Conservation (phyloP, 2,113 vertebrate species). For the Propithecus coquereli region DNA sequence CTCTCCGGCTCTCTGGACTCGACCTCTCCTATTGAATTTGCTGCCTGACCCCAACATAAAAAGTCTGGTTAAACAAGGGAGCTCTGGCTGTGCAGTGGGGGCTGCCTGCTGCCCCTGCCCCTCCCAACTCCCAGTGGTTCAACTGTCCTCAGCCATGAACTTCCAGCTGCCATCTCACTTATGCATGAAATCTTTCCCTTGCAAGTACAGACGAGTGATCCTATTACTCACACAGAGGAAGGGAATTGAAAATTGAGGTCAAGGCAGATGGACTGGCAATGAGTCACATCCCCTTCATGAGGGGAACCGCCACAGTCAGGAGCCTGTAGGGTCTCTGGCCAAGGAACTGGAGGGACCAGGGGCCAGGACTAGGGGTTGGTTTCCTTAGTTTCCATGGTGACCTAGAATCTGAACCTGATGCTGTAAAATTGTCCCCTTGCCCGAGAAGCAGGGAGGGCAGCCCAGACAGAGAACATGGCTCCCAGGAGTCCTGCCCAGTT, state of each 20-base stretch:
- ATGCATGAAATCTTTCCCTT: neutral
- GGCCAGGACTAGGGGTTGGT: neutral
- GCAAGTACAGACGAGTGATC: neutral
- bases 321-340: neutral
- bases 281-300: conserved; percentile 59
- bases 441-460: neutral
- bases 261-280: conserved; percentile 37
- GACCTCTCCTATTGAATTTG: conserved; percentile 76
- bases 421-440: neutral
- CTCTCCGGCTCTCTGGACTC: conserved; percentile 39
- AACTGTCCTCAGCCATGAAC: neutral
- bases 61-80: neutral
- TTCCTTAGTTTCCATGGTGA: neutral
- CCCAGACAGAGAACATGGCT: neutral
- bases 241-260: conserved; percentile 56
- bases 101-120: neutral
- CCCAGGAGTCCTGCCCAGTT: neutral
- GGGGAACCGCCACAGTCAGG: conserved; percentile 15
- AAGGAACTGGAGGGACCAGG: neutral
- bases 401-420: neutral
- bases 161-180: neutral
- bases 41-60: conserved; percentile 61
- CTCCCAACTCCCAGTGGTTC: neutral
- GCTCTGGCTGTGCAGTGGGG: neutral
- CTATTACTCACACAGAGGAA: conserved; percentile 39